These are phyloP conservation scores for Drosophila ananassae DNA, from an alignment of 1,140 invertebrate genomes.

Conservation along the genomic window DNA sequence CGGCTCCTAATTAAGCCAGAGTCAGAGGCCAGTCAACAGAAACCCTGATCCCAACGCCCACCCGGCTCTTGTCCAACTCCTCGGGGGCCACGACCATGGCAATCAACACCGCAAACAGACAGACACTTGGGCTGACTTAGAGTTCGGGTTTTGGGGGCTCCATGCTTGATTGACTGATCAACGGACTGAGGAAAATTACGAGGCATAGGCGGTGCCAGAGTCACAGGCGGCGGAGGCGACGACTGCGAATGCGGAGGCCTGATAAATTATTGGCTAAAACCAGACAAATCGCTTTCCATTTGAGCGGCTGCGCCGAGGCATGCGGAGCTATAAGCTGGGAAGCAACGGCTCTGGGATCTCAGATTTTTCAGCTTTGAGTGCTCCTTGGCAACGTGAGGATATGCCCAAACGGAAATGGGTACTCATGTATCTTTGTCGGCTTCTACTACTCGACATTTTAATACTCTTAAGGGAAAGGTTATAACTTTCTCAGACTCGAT, in stretches of 20 bases:
- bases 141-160: slow-evolving; percentile 9
- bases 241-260: slow-evolving; percentile 48
- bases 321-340: slow-evolving; percentile 20
- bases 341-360: slow-evolving; percentile 5
- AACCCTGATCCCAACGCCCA: slow-evolving; percentile 30
- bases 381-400: slow-evolving; percentile 60
- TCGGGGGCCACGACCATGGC: slow-evolving; percentile 49
- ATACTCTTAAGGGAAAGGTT: slow-evolving; percentile 5
- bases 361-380: background rate
- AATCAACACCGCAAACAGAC: slow-evolving; percentile 59
- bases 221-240: slow-evolving; percentile 18
- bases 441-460: slow-evolving; percentile 11
- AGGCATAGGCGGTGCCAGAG: slow-evolving; percentile 12
- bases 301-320: slow-evolving; percentile 38
- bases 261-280: slow-evolving; percentile 80
- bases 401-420: slow-evolving; percentile 46
- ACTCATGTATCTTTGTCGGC: slow-evolving; percentile 31
- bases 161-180: slow-evolving; percentile 74
- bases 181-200: slow-evolving; percentile 28
- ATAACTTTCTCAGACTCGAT: no score
- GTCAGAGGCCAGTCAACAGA: slow-evolving; percentile 48
- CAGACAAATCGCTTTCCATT: slow-evolving; percentile 84
- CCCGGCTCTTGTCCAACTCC: slow-evolving; percentile 23
- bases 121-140: slow-evolving; percentile 28
- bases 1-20: slow-evolving; percentile 37